Percentiles rank a stretch among this genome's conserved stretches.
phyloP scores from a whole-genome alignment of 2,797 vertebrate genomes.

The Propithecus perrieri region DNA sequence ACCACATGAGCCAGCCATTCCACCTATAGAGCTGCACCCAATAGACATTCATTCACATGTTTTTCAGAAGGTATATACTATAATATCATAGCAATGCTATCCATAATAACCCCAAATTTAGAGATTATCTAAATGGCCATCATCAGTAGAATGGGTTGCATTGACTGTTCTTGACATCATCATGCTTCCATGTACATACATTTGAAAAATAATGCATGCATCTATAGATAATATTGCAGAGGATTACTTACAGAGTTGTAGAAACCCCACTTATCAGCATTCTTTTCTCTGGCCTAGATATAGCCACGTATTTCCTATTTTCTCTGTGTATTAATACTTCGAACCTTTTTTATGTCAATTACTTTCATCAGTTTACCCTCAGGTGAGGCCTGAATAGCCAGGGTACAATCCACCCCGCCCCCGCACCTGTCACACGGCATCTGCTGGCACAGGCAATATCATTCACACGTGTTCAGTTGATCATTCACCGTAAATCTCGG shows the following conservation, averaged over 20 bases:
- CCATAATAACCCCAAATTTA: neutral
- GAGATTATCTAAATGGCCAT: neutral
- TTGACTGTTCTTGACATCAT: neutral
- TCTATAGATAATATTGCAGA: neutral
- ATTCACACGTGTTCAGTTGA: neutral
- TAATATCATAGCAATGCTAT: neutral
- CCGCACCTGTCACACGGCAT: neutral
- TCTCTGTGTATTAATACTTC: neutral
- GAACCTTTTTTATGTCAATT: neutral
- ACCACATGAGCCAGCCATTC: neutral
- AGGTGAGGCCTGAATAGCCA: neutral
- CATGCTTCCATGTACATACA: neutral
- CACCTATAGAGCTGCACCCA: neutral
- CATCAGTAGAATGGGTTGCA: neutral
- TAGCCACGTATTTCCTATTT: neutral
- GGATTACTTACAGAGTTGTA: neutral
- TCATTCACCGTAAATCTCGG: neutral
- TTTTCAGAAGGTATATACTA: neutral
- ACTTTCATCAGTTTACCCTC: neutral
- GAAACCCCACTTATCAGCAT: neutral
- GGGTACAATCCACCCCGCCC: accelerated
- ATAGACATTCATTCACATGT: neutral
- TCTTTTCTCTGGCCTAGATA: neutral
- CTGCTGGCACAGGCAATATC: neutral
- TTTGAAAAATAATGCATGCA: neutral